Conservation (phyloP, 1,140 invertebrate genomes). For the Amyelois transitella region DNA sequence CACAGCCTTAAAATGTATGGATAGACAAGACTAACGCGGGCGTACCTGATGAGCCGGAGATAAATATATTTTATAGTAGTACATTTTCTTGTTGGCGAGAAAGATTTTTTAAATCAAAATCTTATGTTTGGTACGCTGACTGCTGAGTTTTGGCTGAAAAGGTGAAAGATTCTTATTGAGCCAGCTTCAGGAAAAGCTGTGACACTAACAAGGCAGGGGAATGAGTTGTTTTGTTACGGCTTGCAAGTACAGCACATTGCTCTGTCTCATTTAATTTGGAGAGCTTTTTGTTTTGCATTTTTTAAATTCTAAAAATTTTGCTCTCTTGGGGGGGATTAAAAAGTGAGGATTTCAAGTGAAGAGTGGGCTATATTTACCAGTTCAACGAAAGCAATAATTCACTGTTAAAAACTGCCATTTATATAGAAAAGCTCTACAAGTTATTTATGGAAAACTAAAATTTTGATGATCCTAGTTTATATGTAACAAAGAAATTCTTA, state of each 20-base stretch:
- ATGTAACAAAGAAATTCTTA: too few species aligned
- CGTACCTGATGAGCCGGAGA: conserved; percentile 2
- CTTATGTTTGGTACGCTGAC: conserved; percentile 5
- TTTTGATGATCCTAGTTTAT: too few species aligned
- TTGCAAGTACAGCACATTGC: conserved; percentile 50
- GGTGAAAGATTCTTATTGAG: not conserved
- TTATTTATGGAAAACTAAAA: too few species aligned
- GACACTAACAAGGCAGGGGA: conserved; percentile 53
- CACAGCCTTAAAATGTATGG: conserved; percentile 17
- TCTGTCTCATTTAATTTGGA: conserved; percentile 44
- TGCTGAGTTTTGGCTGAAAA: not conserved
- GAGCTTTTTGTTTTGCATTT: conserved; percentile 44
- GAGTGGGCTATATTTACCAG: conserved; percentile 44
- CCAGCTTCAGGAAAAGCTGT: conserved; percentile 26
- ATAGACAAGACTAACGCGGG: not conserved
- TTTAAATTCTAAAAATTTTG: conserved; percentile 28
- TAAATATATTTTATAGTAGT: conserved; percentile 27
- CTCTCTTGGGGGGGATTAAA: conserved; percentile 49
- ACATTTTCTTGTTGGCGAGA: conserved; percentile 17
- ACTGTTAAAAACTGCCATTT: conserved; percentile 9
- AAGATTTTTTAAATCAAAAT: conserved; percentile 5
- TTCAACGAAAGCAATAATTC: conserved; percentile 6
- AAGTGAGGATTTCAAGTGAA: conserved; percentile 63
- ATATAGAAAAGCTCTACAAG: not conserved
- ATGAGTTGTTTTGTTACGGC: conserved; percentile 50